Base-by-base conservation (phyloP, 2,113 vertebrate genomes). In the Corythornis cristatus region DNA sequence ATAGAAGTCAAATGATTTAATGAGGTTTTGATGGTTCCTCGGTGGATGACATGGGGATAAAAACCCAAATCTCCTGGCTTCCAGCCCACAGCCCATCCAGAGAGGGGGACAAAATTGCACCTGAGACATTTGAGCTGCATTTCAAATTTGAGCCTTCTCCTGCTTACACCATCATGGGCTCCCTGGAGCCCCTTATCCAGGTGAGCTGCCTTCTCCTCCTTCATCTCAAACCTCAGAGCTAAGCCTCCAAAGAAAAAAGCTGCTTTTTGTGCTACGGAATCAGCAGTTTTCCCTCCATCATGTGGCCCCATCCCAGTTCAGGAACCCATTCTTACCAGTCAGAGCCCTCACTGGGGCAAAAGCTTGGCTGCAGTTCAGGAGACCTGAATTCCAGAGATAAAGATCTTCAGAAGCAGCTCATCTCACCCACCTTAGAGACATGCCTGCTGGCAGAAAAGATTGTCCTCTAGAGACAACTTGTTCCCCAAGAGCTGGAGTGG, bases 1-100 rank as follows among this genome's bases (percentile, higher is more conserved):
- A 19, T 28, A 89, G 81, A 83, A 87, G 35, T 76, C 28, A 95
- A 94, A 45, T 61, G 83, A 82, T 85, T 88, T 93, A 90, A 86
- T 0, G 2, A 81, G 35, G 45, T 88, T 93, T 94, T 78, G 65
- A 81, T 84, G 60, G 56, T 31, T 90, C 83, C 84, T 88, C 6
- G 0, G 80, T 81, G 68, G 46, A 65, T 86, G 86, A 82, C 53
- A 57, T 0, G 0, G 26, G 61, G 57, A 82, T 92, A 75, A 88
- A 88, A 56, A 86, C 15, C 1, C 29, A 82, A 78, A 77, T 72
- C 76, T 90, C 9, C 25, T 73, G 64, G 89, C 83, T 86, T 88
- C 61, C 60, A 81, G 86, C 91, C 77, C 62, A 37, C n/a, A 40
- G 58, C 60, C 79, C 51, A 33, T 88, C 51, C 60, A 71, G 80